Evolutionary conservation across 2,888 invertebrate species (phyloP), one percentile per base, ranked within the genome.

Genomic region (Neoaliturus tenellus): DNA sequence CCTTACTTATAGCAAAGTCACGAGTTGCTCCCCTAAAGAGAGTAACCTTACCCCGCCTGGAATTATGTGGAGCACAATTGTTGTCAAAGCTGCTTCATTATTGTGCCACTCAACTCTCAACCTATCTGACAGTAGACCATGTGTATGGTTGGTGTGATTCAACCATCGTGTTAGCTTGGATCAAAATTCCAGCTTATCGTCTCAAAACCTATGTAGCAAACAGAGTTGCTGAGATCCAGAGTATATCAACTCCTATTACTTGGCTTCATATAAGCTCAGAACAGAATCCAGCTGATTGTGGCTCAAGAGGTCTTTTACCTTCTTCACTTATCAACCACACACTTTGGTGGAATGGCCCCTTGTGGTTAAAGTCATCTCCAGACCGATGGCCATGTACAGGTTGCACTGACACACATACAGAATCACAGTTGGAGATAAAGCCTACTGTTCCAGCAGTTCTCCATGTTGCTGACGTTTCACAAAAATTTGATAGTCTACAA

Each of bases 211-310:
- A 86, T 71, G 86, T 88, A 4, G 88, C 88, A 1, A 89, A 89
- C 84, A 81, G 89, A 35, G 88, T 89, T 5, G 85, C 87, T 0
- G 80, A 87, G 73, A 88, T 89, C 28, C 88, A 89, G 81, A 85
- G 86, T 23, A 33, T 83, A 14, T 85, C 87, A 20, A 85, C 87
- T 6, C 33, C 75, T 12, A 62, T 51, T 1, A 78, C 67, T 23
- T 89, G 89, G 89, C 67, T 75, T 39, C 88, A 89, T 75, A 87
- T 89, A 0, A 51, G 83, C 20, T 86, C 88, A 4, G 71, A 83
- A 20, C 80, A 86, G 6, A 89, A 90, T 80, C 88, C 89, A 0
- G 88, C 89, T 12, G 89, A 89, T 82, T 86, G 88, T 17, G 86
- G 88, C 0, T 89, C 89, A 0, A 67, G 89, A 51, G 89, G 89